Conservation (phyloP, 1,140 invertebrate species). For the honey bee (Apis mellifera) region DNA sequence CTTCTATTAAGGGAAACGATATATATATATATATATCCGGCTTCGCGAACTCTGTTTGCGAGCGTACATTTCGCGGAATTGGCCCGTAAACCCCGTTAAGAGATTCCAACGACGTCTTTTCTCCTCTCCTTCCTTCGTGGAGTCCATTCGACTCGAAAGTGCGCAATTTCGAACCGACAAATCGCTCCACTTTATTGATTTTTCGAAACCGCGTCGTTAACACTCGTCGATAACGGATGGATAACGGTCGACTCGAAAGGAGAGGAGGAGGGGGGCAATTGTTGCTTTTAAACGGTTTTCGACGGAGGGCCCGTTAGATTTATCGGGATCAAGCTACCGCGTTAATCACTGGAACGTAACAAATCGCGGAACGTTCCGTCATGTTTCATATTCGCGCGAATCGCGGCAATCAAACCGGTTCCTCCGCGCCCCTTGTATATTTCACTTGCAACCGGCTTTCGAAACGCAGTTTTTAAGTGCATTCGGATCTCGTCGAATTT, state of each 20-base stretch:
- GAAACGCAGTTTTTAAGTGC: too few relatives aligned
- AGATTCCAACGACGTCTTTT: background rate
- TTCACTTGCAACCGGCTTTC: slow-evolving; percentile 7
- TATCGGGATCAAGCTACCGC: background rate
- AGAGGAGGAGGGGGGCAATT: background rate
- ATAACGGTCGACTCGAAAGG: too few relatives aligned
- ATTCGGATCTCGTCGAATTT: slow-evolving; percentile 27
- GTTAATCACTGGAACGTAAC: slow-evolving; percentile 4
- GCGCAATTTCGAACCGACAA: background rate
- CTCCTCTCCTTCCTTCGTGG: background rate
- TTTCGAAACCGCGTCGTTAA: background rate
- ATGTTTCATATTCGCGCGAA: slow-evolving; percentile 9
- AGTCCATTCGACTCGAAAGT: background rate
- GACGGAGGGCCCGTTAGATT: slow-evolving; percentile 6
- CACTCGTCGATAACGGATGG: too few relatives aligned
- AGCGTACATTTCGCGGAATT: background rate
- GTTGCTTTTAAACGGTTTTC: background rate
- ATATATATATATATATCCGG: too few relatives aligned
- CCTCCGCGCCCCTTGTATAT: background rate
- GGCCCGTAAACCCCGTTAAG: background rate
- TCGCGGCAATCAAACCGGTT: background rate
- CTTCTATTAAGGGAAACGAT: too few relatives aligned
- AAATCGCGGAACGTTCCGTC: slow-evolving; percentile 2
- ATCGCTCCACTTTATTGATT: background rate
- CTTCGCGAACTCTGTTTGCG: too few relatives aligned